Evolutionary conservation across 2,113 vertebrate genomes (phyloP), one percentile per base, ranked within the genome.

Genomic region (Thomomys bottae): DNA sequence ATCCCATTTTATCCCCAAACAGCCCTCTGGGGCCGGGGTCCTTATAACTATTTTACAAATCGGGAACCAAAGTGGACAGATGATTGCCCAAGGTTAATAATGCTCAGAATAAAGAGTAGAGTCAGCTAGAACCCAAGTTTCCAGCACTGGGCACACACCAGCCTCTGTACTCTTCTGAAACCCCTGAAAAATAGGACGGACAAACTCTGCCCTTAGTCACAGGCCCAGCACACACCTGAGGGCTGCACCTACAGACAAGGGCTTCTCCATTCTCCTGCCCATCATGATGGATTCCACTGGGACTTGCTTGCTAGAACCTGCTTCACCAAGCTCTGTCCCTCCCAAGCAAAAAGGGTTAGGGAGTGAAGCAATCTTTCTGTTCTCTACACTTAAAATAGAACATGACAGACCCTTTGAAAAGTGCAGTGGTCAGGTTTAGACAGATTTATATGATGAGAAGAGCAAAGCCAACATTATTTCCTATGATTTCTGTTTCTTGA

Each of bases 401-500:
- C 70, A 88, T 73, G 67, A 66, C 24, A 4, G 12, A 57, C 81
- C 40, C 36, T 67, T 72, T 71, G 77, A 75, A 87, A 89, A 84
- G 91, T 57, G 1, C 38, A 49, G 0, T 10, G n/a, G 38, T 88
- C 6, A 6, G 70, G 8, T 84, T 71, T 59, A 95, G 61, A 80
- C 64, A 72, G 88, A 77, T 94, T 30, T 6, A 78, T 45, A 36
- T 77, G 15, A 12, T 59, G 57, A 91, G n/a, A 40, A 88, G 86
- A 94, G 78, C 34, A 66, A 89, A 84, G 4, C 36, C 40, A n/a
- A 32, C 38, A 7, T 75, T 61, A 63, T 88, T 95, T 92, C 78
- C 84, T 67, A 81, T 88, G 64, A 93, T 86, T 75, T 57, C 0
- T 32, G 8, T 88, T 95, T 89, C 79, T 71, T 88, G 67, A 81